Evolutionary conservation across 2,113 vertebrate genomes (phyloP).

Genomic region (Ptilorrhoa leucosticta): DNA sequence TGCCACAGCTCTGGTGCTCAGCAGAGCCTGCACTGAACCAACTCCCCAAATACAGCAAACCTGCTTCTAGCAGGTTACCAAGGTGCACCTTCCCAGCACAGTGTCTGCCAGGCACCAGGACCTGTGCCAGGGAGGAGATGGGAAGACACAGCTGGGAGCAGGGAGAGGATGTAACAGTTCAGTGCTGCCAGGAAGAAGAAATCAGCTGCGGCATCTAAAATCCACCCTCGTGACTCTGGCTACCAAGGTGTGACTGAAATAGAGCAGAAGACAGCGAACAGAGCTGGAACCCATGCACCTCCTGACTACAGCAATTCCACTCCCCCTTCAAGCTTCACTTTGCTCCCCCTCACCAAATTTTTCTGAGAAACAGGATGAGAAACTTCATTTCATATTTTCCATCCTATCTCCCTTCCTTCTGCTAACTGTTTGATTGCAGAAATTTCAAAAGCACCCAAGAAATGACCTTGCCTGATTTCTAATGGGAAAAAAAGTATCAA

Average conservation of each 20-base stretch:
- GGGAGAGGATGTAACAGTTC: neutral
- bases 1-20: neutral
- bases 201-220: neutral
- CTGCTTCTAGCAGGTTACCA: neutral
- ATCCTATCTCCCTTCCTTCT: neutral
- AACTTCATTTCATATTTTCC: neutral
- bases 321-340: neutral
- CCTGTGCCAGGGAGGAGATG: neutral
- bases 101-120: neutral
- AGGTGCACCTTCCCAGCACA: neutral
- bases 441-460: neutral
- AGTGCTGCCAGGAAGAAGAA: neutral
- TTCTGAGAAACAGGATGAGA: neutral
- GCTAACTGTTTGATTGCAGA: neutral
- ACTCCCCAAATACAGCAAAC: neutral
- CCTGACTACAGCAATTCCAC: neutral
- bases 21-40: neutral
- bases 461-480: neutral
- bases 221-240: neutral
- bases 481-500: neutral
- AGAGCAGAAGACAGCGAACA: neutral
- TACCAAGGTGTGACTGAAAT: neutral
- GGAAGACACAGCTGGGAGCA: neutral
- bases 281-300: neutral
- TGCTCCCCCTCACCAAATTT: neutral